Conservation (phyloP, 2,113 vertebrate genomes). For the Hydropotes inermis region DNA sequence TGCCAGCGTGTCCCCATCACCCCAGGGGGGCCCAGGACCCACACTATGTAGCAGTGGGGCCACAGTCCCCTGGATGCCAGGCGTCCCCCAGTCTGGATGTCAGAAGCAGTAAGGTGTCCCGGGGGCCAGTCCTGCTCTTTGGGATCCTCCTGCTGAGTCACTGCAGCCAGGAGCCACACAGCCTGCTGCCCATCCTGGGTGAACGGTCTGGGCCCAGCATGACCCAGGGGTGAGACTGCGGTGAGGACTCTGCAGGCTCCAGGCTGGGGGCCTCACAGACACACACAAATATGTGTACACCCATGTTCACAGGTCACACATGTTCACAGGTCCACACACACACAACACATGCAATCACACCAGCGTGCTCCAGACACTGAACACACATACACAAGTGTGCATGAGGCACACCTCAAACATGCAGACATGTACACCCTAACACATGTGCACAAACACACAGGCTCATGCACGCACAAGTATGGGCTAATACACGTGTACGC, state of each 20-base stretch:
- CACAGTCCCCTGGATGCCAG: rapidly evolving
- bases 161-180: neutral
- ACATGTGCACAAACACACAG: neutral
- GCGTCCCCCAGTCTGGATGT: rapidly evolving
- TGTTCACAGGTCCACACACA: neutral
- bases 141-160: rapidly evolving
- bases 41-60: rapidly evolving
- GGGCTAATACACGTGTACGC: rapidly evolving
- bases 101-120: neutral
- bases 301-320: neutral
- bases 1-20: rapidly evolving
- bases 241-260: neutral
- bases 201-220: neutral
- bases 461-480: neutral
- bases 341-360: neutral
- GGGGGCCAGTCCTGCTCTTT: rapidly evolving
- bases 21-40: neutral
- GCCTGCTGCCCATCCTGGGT: neutral
- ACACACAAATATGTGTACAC: neutral
- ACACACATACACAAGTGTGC: rapidly evolving
- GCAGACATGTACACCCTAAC: neutral
- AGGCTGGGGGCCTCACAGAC: neutral
- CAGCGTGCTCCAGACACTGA: neutral
- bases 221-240: neutral
- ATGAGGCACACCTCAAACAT: neutral